Conservation (phyloP, 2,113 vertebrate genomes). For the Sisor rabdophorus region DNA sequence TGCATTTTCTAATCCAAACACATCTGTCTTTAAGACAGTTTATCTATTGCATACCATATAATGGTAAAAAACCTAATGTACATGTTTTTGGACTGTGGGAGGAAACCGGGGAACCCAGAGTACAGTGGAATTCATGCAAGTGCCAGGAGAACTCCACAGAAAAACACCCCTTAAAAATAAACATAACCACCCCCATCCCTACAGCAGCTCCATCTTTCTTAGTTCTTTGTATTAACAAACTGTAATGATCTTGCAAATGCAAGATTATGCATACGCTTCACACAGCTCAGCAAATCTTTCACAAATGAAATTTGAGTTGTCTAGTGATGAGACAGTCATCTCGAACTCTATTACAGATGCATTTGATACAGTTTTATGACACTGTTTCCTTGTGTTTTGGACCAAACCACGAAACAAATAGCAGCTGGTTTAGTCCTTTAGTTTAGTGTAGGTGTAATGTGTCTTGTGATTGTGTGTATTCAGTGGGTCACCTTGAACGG, state of each 20-base stretch:
- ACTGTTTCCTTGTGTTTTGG: neutral
- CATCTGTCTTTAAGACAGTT: too few species aligned
- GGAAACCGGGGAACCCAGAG: too few species aligned
- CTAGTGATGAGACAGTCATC: neutral
- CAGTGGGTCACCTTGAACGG: constrained; percentile 7
- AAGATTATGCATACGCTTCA: neutral
- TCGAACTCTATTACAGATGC: neutral
- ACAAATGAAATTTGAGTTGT: neutral
- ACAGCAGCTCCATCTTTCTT: neutral
- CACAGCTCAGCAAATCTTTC: neutral
- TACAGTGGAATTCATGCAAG: too few species aligned
- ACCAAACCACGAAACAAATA: constrained; percentile 23
- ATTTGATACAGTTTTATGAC: neutral
- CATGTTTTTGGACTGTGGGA: too few species aligned
- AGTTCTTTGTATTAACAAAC: neutral
- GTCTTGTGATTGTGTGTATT: constrained; percentile 16
- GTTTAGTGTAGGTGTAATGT: constrained; percentile 12
- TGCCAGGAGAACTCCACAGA: too few species aligned
- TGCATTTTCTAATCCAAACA: neutral
- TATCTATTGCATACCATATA: too few species aligned
- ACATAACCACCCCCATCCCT: too few species aligned
- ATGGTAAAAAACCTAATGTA: too few species aligned
- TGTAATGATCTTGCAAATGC: neutral
- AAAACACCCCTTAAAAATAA: too few species aligned
- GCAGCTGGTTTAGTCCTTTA: constrained; percentile 13